phyloP scores from a whole-genome alignment of 2,888 invertebrate species.

The Dilophus febrilis region DNA sequence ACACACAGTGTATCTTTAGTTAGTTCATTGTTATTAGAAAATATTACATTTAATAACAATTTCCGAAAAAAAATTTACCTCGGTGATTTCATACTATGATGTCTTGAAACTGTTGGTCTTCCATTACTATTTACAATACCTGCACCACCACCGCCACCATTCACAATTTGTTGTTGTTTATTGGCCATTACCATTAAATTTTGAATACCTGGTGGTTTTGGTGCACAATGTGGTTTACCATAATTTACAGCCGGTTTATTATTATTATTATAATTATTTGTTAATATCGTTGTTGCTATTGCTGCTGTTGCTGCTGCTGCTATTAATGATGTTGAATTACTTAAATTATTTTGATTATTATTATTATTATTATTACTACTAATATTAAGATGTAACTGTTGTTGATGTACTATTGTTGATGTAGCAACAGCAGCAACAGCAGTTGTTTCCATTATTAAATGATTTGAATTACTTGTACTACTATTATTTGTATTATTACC shows the following conservation, averaged over 20 bases:
- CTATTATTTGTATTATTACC: slow-evolving; percentile 3
- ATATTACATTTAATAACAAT: too few relatives aligned
- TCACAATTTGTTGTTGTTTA: slow-evolving; percentile 11
- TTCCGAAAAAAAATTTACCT: too few relatives aligned
- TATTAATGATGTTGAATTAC: slow-evolving; percentile 18
- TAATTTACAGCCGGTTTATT: slow-evolving; percentile 34
- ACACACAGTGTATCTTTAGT: too few relatives aligned
- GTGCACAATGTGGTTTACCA: slow-evolving; percentile 71
- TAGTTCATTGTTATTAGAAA: too few relatives aligned
- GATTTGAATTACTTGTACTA: background rate
- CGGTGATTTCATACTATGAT: slow-evolving; percentile 72
- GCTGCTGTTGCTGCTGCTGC: slow-evolving; percentile 23
- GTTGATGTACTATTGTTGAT: slow-evolving; percentile 15
- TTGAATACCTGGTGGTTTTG: slow-evolving; percentile 53
- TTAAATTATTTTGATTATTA: too few relatives aligned
- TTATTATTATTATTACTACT: too few relatives aligned
- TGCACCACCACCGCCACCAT: slow-evolving; percentile 10
- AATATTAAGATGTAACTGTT: too few relatives aligned
- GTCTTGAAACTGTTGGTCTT: slow-evolving; percentile 41
- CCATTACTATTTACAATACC: slow-evolving; percentile 21
- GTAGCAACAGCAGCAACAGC: too few relatives aligned
- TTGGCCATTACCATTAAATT: slow-evolving; percentile 25
- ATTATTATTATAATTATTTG: background rate
- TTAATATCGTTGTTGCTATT: slow-evolving; percentile 10
- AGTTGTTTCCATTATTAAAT: too few relatives aligned